Evolutionary conservation across 2,113 vertebrate genomes (phyloP), one percentile per base, ranked within the genome.

Genomic region (Centropus bengalensis): DNA sequence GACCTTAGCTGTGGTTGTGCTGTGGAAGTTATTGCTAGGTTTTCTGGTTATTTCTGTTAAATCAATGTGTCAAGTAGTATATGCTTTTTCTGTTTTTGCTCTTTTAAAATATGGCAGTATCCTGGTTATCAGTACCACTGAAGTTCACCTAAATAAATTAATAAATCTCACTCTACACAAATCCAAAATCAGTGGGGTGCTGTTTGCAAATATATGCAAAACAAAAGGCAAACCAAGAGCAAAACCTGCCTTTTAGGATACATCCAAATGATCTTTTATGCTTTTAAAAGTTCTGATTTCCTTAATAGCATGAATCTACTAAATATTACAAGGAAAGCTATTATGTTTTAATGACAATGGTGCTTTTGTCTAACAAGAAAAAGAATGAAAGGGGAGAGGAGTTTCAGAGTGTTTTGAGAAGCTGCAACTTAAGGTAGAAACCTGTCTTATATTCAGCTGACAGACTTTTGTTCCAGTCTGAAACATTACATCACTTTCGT

Each of bases 31-130:
- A 4, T 60, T 69, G 45, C 11, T 92, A 27, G 17, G 10, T 60
- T 88, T 88, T 95, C 64, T 63, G n/a, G 33, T 75, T 91, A 60
- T 63, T 95, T 44, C 30, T 86, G 12, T 63, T 91, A 81, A 83
- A 75, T 58, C 10, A 1, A 32, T 42, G 14, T 77, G 18, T 80
- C 82, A 94, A 93, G 21, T 71, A 71, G 16, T 23, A 22, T 32
- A 44, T 26, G 27, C 23, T n/a, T 89, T 60, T 82, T 77, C 44
- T 14, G 4, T 7, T 81, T 93, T 83, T n/a, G 5, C 23, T 16
- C 22, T 87, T 66, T 69, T 28, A 55, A 85, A 79, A 47, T 71
- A 40, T 66, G 77, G 51, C 52, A 70, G 18, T 32, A 55, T 38
- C 42, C 88, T 69, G 27, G 40, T 84, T 78, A 33, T 64, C 8